phyloP scores from a whole-genome alignment of 2,113 vertebrate species.

The Hiodon alosoides region DNA sequence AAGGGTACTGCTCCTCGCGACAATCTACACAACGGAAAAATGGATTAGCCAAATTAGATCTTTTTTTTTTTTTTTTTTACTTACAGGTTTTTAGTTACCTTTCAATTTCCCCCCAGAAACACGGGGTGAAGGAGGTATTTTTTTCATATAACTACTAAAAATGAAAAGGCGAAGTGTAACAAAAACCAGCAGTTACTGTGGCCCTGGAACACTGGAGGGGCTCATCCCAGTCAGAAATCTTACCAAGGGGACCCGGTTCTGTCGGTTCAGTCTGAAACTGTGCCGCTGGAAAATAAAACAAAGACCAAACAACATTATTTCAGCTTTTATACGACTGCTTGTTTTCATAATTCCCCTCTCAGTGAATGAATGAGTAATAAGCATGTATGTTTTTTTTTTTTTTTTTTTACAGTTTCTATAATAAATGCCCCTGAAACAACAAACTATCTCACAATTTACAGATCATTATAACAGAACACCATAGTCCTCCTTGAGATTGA shows the following conservation, averaged over 20 bases:
- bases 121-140: not conserved
- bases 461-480: no score
- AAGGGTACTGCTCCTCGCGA: conserved; percentile 91
- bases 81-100: no score
- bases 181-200: not conserved
- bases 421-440: no score
- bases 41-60: not conserved
- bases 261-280: conserved; percentile 77
- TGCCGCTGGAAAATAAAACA: conserved; percentile 34
- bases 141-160: no score
- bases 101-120: no score
- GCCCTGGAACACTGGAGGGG: not conserved
- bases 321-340: not conserved
- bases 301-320: not conserved
- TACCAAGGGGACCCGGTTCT: conserved; percentile 86
- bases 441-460: no score
- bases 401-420: no score
- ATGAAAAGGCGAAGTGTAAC: not conserved
- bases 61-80: not conserved
- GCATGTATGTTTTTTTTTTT: no score
- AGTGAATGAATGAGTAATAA: no score
- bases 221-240: conserved; percentile 35
- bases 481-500: no score
- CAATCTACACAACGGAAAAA: conserved; percentile 66
- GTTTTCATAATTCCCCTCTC: no score